Evolutionary conservation across 2,888 invertebrate species (phyloP), one percentile per base, ranked within the genome.

Genomic region (Dryococelus australis): DNA sequence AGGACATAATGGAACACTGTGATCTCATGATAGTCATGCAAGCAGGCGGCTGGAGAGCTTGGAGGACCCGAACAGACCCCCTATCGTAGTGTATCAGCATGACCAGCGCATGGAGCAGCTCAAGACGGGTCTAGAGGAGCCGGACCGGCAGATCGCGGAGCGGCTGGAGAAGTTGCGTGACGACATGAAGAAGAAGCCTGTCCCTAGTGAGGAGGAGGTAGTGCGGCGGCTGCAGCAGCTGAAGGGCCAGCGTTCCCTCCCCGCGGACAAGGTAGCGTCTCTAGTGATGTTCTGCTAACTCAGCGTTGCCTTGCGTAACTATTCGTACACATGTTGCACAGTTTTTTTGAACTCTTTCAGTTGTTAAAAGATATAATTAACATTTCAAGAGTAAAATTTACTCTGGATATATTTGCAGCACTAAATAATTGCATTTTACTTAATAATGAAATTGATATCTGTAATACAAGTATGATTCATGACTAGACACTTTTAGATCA

Each of bases 81-180:
- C 94, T 0, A 94, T 94, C 86, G 93, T 93, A 6, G 92, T 94
- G 87, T 94, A 94, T 89, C 93, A 92, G 89, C 92, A 93, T 81
- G 91, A 92, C 88, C 90, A 91, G 12, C 91, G 92, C 89, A 91
- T 93, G 85, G 91, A 91, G 87, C 90, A 91, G 81, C 90, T 93
- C 28, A 92, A 93, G 89, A 91, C 90, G 83, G 93, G 94, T 87
- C 90, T 93, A 90, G 93, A 94, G 88, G 91, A 93, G 6, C 93
- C 92, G 83, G 95, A 96, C 91, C 93, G 94, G 88, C 94, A 95
- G 91, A 95, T 97, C 89, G 93, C 94, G 2, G 94, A 95, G 89
- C 94, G 96, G 88, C 92, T 97, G 87, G 94, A 94, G 90, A 95
- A 95, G 91, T 92, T 97, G 65, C 96, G 95, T 91, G 94, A 94